Conservation (phyloP, 1,140 invertebrate species). For the Thrips palmi region DNA sequence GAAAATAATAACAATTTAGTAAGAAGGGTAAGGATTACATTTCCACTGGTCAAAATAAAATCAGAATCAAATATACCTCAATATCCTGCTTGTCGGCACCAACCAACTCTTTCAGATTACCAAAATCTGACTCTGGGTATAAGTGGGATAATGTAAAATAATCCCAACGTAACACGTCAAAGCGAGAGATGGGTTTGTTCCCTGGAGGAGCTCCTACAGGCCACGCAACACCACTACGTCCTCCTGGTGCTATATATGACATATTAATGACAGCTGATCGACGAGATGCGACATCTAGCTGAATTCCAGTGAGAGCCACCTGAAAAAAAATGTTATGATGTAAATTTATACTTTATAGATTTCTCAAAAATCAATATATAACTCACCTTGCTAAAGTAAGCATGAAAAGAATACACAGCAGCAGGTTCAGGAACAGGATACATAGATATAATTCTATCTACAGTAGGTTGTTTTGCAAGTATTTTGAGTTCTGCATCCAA, state of each 20-base stretch:
- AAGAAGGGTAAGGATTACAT: conserved; percentile 16
- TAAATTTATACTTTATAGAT: background rate
- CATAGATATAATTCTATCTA: conserved; percentile 7
- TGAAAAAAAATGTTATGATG: conserved; percentile 4
- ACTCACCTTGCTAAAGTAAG: conserved; percentile 9
- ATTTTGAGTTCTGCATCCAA: background rate
- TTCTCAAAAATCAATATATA: conserved; percentile 11
- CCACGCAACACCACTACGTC: conserved; percentile 33
- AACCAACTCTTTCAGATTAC: conserved; percentile 32
- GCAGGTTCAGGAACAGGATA: conserved; percentile 12
- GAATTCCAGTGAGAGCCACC: conserved; percentile 13
- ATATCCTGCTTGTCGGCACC: conserved; percentile 45
- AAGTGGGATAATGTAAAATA: conserved; percentile 70
- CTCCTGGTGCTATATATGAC: conserved; percentile 22
- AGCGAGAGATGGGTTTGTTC: conserved; percentile 49
- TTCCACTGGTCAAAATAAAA: conserved; percentile 8
- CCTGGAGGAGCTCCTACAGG: conserved; percentile 56
- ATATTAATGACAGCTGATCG: conserved; percentile 23
- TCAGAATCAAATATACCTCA: too few relatives aligned
- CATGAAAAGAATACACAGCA: conserved; percentile 7
- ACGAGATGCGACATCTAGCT: conserved; percentile 14
- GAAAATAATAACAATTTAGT: conserved; percentile 1
- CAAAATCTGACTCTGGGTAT: conserved; percentile 50
- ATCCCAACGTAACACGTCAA: conserved; percentile 70
- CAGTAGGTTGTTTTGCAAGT: conserved; percentile 1